Evolutionary conservation across 1,140 invertebrate genomes (phyloP).

Genomic region (Magallana ariakensis): DNA sequence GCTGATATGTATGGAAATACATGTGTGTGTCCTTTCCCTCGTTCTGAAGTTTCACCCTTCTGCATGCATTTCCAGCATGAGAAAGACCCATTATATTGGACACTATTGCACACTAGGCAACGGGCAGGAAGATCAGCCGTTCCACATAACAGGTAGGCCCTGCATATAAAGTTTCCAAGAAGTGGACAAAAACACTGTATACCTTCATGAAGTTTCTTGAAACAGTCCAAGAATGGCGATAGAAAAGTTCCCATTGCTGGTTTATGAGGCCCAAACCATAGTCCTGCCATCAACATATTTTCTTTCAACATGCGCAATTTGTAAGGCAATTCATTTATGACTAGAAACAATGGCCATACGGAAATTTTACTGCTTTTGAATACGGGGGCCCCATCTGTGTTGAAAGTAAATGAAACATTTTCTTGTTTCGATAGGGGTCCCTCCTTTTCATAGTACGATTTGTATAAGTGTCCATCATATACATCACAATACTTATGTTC

Average conservation of each 20-base stretch:
- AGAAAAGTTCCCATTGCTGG: slow-evolving; percentile 49
- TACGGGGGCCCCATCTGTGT: slow-evolving; percentile 57
- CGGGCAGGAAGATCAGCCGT: slow-evolving; percentile 59
- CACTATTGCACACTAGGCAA: slow-evolving; percentile 49
- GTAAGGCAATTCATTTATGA: slow-evolving; percentile 56
- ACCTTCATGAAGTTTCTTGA: slow-evolving; percentile 37
- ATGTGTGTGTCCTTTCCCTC: slow-evolving; percentile 39
- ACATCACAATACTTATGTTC: slow-evolving; percentile 24
- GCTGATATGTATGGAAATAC: slow-evolving; percentile 43
- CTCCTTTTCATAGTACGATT: not conserved
- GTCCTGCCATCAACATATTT: slow-evolving; percentile 50
- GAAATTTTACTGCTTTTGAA: slow-evolving; percentile 52
- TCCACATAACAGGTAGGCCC: slow-evolving; percentile 49
- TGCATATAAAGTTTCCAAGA: slow-evolving; percentile 43
- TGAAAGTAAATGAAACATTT: slow-evolving; percentile 58
- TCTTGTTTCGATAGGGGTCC: slow-evolving; percentile 36
- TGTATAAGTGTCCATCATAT: slow-evolving; percentile 51
- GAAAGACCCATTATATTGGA: slow-evolving; percentile 61
- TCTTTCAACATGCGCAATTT: slow-evolving; percentile 44
- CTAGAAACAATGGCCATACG: slow-evolving; percentile 54
- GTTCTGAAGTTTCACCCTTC: slow-evolving; percentile 34
- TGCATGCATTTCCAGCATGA: slow-evolving; percentile 55
- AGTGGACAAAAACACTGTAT: slow-evolving; percentile 26
- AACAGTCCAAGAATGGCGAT: slow-evolving; percentile 10
- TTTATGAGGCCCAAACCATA: slow-evolving; percentile 54